A percentile compares a stretch with the other conserved stretches of the same genome.
phyloP scores from a whole-genome alignment of 2,797 vertebrate genomes.

The Fratercula arctica region DNA sequence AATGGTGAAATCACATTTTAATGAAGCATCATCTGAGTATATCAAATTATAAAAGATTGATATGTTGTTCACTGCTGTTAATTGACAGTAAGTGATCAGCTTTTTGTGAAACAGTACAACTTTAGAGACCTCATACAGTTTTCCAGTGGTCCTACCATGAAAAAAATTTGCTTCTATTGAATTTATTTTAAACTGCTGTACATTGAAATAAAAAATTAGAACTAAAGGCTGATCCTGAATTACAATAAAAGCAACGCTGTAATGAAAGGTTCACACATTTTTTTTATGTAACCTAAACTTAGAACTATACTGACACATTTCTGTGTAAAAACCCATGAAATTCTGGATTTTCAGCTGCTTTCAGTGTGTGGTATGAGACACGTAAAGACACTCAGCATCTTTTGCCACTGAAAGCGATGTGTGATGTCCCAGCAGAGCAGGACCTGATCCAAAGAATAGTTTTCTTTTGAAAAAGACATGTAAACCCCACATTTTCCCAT shows the following conservation, averaged over 20 bases:
- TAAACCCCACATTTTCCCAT: background rate
- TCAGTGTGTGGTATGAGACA: background rate
- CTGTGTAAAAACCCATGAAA: background rate
- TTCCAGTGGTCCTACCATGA: background rate
- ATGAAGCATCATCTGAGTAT: background rate
- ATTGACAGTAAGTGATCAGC: background rate
- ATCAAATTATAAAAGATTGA: background rate
- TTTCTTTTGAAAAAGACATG: background rate
- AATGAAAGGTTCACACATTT: background rate
- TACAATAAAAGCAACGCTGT: background rate
- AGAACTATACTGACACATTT: background rate
- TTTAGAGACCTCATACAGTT: background rate
- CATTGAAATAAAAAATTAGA: background rate
- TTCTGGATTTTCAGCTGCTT: background rate
- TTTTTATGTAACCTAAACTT: background rate
- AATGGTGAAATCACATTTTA: constrained; percentile 30
- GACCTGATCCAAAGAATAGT: background rate
- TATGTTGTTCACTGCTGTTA: constrained; percentile 4
- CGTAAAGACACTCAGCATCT: background rate
- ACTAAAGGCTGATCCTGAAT: background rate
- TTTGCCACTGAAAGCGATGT: background rate
- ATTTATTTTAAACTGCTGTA: background rate
- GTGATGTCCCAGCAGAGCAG: background rate
- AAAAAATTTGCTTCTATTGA: background rate
- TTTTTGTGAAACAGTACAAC: background rate